These are phyloP conservation scores for Herpailurus yagouaroundi DNA, from an alignment of 2,113 vertebrate species.

Conservation along the genomic window DNA sequence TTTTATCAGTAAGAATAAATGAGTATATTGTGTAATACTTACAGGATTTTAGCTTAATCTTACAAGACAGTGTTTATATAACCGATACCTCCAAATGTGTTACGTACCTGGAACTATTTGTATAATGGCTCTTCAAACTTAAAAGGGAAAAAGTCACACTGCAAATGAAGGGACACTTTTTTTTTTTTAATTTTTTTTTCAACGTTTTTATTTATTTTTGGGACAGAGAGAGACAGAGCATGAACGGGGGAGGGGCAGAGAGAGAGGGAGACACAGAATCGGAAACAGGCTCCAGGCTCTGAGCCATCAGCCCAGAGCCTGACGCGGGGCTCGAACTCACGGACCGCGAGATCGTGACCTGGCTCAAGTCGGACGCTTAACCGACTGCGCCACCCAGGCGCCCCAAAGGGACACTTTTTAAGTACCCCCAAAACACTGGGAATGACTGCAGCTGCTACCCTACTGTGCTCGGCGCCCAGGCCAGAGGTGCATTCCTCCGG, in stretches of 20 bases:
- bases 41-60: not conserved
- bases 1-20: not conserved
- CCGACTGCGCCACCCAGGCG: too few species aligned
- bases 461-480: not conserved
- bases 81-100: not conserved
- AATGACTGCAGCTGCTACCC: not conserved
- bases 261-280: too few species aligned
- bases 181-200: too few species aligned
- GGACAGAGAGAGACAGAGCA: too few species aligned
- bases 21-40: not conserved
- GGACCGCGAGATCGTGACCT: too few species aligned
- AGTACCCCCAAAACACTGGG: not conserved
- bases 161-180: not conserved
- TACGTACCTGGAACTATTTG: not conserved
- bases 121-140: slow-evolving; percentile 4
- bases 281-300: too few species aligned
- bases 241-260: too few species aligned
- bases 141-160: not conserved
- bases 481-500: not conserved
- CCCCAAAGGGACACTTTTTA: not conserved
- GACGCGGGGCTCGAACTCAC: too few species aligned
- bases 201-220: too few species aligned
- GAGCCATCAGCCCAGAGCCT: too few species aligned
- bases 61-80: not conserved
- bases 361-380: too few species aligned